Evolutionary conservation across 2,888 invertebrate genomes (phyloP), one percentile per base, ranked within the genome.

Genomic region (Apodemia zela): DNA sequence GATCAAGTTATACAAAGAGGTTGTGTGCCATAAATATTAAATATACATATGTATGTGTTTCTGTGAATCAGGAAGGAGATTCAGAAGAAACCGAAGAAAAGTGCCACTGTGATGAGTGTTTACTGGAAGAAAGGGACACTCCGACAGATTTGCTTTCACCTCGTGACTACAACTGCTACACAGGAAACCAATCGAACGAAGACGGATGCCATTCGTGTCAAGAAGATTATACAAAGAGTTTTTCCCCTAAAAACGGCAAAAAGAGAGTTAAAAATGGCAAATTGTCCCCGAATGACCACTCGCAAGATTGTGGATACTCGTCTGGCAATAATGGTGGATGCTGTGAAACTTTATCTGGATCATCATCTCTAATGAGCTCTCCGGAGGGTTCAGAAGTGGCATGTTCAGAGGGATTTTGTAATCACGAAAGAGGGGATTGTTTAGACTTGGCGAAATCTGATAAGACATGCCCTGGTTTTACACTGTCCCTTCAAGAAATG

Each of bases 361-460:
- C 95, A 61, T 96, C 96, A 25, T 97, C 97, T 71, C 92, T 95
- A 66, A 94, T 95, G 72, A 97, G 96, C 79, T 97, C 97, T 4
- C 96, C 97, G 0, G 98, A 97, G 77, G 97, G 97, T 38, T 97
- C 97, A 0, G 98, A 97, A 79, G 94, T 97, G 63, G 97, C 97
- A 0, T 98, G 97, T 84, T 96, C 96, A 0, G 98, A 98, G 78
- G 96, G 96, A 54, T 96, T 96, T 80, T 98, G 98, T 84, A 96
- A 96, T 80, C 95, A 95, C 73, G 96, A 96, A 70, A 78, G 90
- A 75, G 91, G 93, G 73, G 86, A 90, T 76, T 89, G 90, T 73
- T 77, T 81, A 74, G 90, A 91, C 69, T 72, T 80, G 69, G 72
- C 78, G 67, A 89, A 90, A 77, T 82, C 73, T 67, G 87, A 89